Conservation (phyloP, 2,113 vertebrate species). For the Elachura formosa region DNA sequence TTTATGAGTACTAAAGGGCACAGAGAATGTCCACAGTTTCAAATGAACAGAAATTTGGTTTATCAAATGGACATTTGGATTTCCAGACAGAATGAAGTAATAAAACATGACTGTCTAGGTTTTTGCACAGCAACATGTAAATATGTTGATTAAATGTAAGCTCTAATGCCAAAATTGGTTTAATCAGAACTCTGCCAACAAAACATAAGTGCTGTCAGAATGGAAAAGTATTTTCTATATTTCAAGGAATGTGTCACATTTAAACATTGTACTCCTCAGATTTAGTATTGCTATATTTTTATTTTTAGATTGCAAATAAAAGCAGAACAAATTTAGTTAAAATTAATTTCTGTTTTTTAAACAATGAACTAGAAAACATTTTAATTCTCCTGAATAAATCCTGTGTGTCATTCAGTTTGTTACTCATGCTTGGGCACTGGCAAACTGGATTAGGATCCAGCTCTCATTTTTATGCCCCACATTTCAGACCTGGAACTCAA, state of each 20-base stretch:
- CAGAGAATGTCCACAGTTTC: background rate
- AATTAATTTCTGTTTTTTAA: background rate
- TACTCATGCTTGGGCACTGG: background rate
- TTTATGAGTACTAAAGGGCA: background rate
- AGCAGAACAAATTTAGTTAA: background rate
- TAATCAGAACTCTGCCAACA: background rate
- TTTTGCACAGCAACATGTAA: background rate
- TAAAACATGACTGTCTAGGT: background rate
- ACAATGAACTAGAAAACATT: background rate
- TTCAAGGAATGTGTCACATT: background rate
- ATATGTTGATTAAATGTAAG: background rate
- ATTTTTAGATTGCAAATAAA: background rate
- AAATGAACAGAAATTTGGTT: background rate
- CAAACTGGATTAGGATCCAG: background rate
- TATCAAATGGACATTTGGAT: background rate
- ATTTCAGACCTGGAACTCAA: background rate
- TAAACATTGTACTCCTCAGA: background rate
- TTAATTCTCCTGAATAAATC: background rate
- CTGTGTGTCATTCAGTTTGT: background rate
- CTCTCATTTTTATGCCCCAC: background rate
- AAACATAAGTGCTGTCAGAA: background rate
- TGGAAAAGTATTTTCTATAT: rapidly evolving
- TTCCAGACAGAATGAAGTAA: background rate
- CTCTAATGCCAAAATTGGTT: background rate
- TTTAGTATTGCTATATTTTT: background rate